Conservation (phyloP, 2,888 invertebrate species). For the Drosophila pseudotalamancana region DNA sequence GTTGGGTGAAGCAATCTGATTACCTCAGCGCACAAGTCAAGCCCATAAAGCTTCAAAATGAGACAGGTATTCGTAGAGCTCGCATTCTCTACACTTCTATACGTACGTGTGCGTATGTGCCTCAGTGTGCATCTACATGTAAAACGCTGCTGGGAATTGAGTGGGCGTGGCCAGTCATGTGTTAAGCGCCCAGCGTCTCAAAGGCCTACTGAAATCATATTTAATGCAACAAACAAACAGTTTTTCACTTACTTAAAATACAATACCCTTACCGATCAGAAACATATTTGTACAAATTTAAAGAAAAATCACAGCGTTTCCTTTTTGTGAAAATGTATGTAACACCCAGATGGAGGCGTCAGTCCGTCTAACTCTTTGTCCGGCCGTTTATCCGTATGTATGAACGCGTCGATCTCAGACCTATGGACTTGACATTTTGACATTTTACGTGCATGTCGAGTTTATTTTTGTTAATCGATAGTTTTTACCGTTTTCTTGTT, state of each 20-base stretch:
- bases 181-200: slow-evolving; percentile 33
- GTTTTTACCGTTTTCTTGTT: too few species aligned
- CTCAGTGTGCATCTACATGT: slow-evolving; percentile 20
- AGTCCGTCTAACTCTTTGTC: too few species aligned
- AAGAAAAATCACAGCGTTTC: too few species aligned
- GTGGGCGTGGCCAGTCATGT: slow-evolving; percentile 51
- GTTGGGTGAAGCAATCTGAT: slow-evolving; percentile 51
- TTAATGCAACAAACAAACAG: slow-evolving; percentile 8
- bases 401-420: too few species aligned
- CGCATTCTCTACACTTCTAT: not conserved
- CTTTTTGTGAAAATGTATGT: too few species aligned
- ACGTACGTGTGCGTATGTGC: not conserved
- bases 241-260: not conserved
- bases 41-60: slow-evolving; percentile 24
- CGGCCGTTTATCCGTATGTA: too few species aligned
- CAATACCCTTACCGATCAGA: not conserved
- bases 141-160: slow-evolving; percentile 46
- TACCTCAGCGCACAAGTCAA: slow-evolving; percentile 32
- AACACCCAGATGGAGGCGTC: too few species aligned
- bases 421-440: too few species aligned
- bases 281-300: too few species aligned
- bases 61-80: slow-evolving; percentile 15
- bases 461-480: too few species aligned
- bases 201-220: slow-evolving; percentile 34
- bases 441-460: too few species aligned